These are phyloP conservation scores for Episyrphus balteatus DNA, from an alignment of 1,140 invertebrate genomes.

Conservation along the genomic window DNA sequence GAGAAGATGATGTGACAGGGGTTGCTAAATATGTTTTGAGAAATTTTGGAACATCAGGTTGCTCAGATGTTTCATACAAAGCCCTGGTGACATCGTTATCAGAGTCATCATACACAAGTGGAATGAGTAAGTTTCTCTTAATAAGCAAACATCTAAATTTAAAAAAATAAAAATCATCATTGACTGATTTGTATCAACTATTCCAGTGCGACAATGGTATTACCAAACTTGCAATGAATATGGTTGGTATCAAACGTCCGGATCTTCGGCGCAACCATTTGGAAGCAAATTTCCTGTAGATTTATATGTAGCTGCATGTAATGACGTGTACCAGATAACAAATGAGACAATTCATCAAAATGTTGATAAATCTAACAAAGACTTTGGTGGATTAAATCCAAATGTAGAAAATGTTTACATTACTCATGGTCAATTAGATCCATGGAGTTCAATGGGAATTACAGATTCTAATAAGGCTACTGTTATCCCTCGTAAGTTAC, in stretches of 20 bases:
- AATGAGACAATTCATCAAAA: slow-evolving; percentile 38
- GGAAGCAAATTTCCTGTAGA: slow-evolving; percentile 46
- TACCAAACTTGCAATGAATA: slow-evolving; percentile 80
- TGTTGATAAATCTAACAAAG: slow-evolving; percentile 45
- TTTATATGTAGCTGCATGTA: slow-evolving; percentile 55
- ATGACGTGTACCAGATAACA: slow-evolving; percentile 51
- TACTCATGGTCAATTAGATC: slow-evolving; percentile 48
- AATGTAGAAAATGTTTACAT: slow-evolving; percentile 50
- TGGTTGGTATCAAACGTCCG: slow-evolving; percentile 68
- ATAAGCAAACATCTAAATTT: neutral
- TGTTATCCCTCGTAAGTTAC: slow-evolving; percentile 21
- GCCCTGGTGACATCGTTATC: too few species aligned
- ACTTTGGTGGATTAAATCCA: slow-evolving; percentile 47
- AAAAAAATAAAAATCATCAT: neutral
- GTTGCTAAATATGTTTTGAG: slow-evolving; percentile 24
- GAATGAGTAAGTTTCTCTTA: too few species aligned
- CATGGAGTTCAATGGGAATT: slow-evolving; percentile 52
- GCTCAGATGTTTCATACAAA: slow-evolving; percentile 1
- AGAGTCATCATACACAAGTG: neutral
- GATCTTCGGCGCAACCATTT: slow-evolving; percentile 50
- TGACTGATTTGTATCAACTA: neutral
- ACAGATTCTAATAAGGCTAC: slow-evolving; percentile 43
- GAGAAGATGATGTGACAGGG: slow-evolving; percentile 17
- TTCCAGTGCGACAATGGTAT: slow-evolving; percentile 53
- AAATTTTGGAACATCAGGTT: slow-evolving; percentile 8